Evolutionary conservation across 2,797 vertebrate genomes (phyloP), one percentile per base, ranked within the genome.

Genomic region (Fistularia tabacaria): DNA sequence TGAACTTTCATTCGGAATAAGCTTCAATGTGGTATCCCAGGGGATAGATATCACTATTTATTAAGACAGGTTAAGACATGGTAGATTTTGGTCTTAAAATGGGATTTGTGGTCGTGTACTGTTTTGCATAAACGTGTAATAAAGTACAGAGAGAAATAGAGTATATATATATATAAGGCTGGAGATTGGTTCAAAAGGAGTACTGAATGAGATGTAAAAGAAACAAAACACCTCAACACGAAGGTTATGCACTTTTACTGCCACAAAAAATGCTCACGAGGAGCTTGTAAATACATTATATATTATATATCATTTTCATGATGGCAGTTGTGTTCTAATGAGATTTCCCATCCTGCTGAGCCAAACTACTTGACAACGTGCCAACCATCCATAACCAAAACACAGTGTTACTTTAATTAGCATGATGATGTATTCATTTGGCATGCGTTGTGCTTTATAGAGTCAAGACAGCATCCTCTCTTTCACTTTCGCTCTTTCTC

Each of bases 381-480:
- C 67, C 78, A 76, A 37, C 62, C 49, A 25, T 58, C 57, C 64
- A 63, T 43, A 60, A 77, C 71, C 68, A 71, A 80, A 82, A 73
- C 67, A 63, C 74, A 68, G 25, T 79, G 70, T 80, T 77, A 69
- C 77, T 79, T 70, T 77, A 81, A 85, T 84, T 77, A 81, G 62
- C 74, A 62, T 63, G 60, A 76, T 75, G 75, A 79, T 77, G 80
- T 73, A 82, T 81, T 82, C 61, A 73, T 83, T 73, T 79, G 76
- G 59, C 60, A 49, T 83, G 79, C 15, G 36, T 69, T 85, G 73
- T 72, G 73, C 76, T 84, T 64, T 73, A 73, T 38, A 65, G 72
- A 81, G 80, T 79, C 77, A 84, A 82, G 70, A 72, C 72, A 63
- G 61, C 73, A 68, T 75, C 63, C 70, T 51, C 75, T 62, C 65